Evolutionary conservation across 1,140 invertebrate species (phyloP), one percentile per base, ranked within the genome.

Genomic region (Vanessa atalanta): DNA sequence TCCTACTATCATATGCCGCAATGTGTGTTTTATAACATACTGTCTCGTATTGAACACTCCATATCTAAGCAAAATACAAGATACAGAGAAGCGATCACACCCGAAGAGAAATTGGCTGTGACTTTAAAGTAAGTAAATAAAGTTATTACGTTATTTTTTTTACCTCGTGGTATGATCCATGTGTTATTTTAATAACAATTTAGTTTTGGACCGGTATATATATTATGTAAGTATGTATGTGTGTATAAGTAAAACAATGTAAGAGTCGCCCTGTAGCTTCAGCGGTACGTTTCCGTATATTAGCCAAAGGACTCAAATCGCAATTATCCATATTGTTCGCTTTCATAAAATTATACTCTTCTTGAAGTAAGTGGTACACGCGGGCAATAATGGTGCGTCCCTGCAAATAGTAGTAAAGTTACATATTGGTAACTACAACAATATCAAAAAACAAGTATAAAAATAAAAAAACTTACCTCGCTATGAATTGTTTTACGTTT

Each of bases 1-100:
- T 72, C 72, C 57, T 80, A 78, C 69, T 80, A 74, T 80, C 76
- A 78, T 76, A 81, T 81, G 77, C 68, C 73, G 31, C 65, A 71
- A 72, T 76, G 65, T 72, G 23, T 79, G 11, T 81, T 81, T 81
- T 76, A 78, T 72, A 70, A 80, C 72, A 78, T 78, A 73, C 47
- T 80, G 65, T 65, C 65, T 51, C 68, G 26, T 78, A 78, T 80
- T 61, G 71, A 76, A 47, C 65, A 73, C 63, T 65, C 48, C 69
- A 78, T 80, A 69, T 70, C 48, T 47, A 80, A 80, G 73, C 75
- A 73, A 63, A 80, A 73, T 65, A 78, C 79, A 76, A 74, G 48
- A 76, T 76, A 78, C 70, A 76, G 76, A 76, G 68, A 80, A 78
- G 63, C 79, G 20, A 78, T 80, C 47, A 71, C 79, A 48, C 73